Conservation (phyloP, 2,888 invertebrate genomes). For the Malachius bipustulatus region DNA sequence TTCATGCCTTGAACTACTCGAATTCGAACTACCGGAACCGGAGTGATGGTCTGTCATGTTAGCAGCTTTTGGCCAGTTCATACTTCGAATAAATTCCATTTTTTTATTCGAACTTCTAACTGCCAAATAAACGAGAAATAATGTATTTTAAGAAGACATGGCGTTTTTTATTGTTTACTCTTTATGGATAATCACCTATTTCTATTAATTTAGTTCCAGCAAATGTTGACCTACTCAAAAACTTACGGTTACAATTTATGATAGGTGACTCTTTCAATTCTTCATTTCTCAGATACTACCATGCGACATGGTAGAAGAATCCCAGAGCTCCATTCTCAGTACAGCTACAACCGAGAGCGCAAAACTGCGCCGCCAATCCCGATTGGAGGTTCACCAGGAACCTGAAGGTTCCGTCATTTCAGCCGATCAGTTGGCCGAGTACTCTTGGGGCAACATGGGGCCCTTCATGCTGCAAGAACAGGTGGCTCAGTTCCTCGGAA, state of each 20-base stretch:
- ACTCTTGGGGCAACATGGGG: slow-evolving; percentile 75
- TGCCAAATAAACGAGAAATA: too few relatives aligned
- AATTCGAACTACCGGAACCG: too few relatives aligned
- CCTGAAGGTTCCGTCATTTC: slow-evolving; percentile 38
- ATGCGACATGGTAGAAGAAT: slow-evolving; percentile 48
- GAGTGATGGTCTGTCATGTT: too few relatives aligned
- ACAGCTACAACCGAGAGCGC: slow-evolving; percentile 55
- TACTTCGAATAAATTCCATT: too few relatives aligned
- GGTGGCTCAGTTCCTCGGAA: slow-evolving; percentile 85
- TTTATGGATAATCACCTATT: slow-evolving; percentile 14
- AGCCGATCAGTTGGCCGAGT: slow-evolving; percentile 84
- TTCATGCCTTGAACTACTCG: too few relatives aligned
- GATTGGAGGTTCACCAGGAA: slow-evolving; percentile 31
- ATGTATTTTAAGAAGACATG: too few relatives aligned
- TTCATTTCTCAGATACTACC: slow-evolving; percentile 19
- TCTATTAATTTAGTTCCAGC: too few relatives aligned
- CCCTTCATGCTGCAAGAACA: slow-evolving; percentile 94
- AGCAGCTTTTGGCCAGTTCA: too few relatives aligned
- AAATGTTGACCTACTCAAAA: too few relatives aligned
- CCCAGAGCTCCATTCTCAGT: slow-evolving; percentile 72
- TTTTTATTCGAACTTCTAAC: too few relatives aligned
- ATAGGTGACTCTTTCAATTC: slow-evolving; percentile 29
- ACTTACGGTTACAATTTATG: too few relatives aligned
- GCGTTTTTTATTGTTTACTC: slow-evolving; percentile 2
- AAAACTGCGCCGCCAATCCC: slow-evolving; percentile 27